phyloP scores from a whole-genome alignment of 2,888 invertebrate genomes.

The Eilema griseolum region DNA sequence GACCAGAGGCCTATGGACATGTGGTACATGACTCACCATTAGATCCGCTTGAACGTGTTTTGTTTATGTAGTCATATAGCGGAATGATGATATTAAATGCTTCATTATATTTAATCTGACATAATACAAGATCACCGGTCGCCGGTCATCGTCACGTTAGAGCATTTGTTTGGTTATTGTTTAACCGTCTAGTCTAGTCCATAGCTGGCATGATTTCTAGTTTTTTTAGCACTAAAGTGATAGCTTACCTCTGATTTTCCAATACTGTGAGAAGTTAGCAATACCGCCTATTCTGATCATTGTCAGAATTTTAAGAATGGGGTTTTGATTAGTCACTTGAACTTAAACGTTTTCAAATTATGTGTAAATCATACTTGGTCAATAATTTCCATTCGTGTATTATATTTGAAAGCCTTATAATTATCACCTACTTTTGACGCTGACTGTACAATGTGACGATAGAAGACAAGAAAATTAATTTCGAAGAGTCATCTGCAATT shows the following conservation, averaged over 20 bases:
- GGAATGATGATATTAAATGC: constrained; percentile 14
- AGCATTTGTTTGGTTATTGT: background rate
- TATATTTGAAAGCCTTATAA: too few relatives aligned
- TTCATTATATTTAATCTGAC: constrained; percentile 15
- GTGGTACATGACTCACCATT: constrained; percentile 60
- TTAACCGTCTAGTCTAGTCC: background rate
- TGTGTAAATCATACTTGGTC: too few relatives aligned
- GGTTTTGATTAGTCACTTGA: too few relatives aligned
- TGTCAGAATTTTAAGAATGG: too few relatives aligned
- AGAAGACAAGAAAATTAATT: background rate
- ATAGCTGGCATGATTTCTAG: background rate
- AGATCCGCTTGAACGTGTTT: constrained; percentile 68
- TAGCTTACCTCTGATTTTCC: too few relatives aligned
- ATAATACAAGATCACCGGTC: constrained; percentile 33
- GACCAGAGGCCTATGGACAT: constrained; percentile 49
- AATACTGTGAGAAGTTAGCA: too few relatives aligned
- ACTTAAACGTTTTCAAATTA: too few relatives aligned
- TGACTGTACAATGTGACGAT: background rate
- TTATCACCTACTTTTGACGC: too few relatives aligned
- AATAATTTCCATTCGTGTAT: too few relatives aligned
- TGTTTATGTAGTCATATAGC: constrained; percentile 46
- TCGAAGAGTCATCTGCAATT: background rate
- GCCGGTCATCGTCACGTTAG: background rate
- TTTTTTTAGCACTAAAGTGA: background rate
- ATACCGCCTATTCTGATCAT: too few relatives aligned